Evolutionary conservation across 2,888 invertebrate genomes (phyloP).

Genomic region (Agrochola circellaris): DNA sequence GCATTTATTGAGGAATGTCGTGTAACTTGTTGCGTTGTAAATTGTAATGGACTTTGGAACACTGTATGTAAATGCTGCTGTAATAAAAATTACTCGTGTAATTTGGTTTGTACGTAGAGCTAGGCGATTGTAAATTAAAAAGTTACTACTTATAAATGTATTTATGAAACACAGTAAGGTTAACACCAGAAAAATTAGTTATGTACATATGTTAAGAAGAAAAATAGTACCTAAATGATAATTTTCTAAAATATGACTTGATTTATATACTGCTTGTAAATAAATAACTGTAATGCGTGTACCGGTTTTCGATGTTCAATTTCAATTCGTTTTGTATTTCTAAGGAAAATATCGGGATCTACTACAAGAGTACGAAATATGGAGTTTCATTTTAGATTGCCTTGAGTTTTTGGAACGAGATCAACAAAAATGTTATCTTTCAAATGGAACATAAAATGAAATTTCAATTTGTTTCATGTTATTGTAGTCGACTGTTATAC

Average conservation of each 20-base stretch:
- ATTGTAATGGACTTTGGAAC: conserved; percentile 72
- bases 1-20: conserved; percentile 76
- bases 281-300: conserved; percentile 77
- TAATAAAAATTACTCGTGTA: conserved; percentile 82
- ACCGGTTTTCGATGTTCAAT: conserved; percentile 68
- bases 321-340: conserved; percentile 66
- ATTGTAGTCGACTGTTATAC: conserved; percentile 66
- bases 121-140: conserved; percentile 88
- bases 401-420: conserved; percentile 23
- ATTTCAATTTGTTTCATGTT: conserved; percentile 50
- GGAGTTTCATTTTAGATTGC: conserved; percentile 47
- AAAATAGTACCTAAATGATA: conserved; percentile 79
- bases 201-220: conserved; percentile 88
- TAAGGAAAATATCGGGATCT: conserved; percentile 57
- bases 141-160: conserved; percentile 87
- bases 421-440: conserved; percentile 34
- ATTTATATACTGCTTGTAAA: conserved; percentile 86
- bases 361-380: conserved; percentile 44
- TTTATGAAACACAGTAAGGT: conserved; percentile 90
- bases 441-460: conserved; percentile 43
- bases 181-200: conserved; percentile 89
- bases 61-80: conserved; percentile 83
- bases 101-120: conserved; percentile 83
- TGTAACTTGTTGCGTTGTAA: conserved; percentile 76
- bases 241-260: conserved; percentile 82